phyloP scores from a whole-genome alignment of 2,888 invertebrate species.

The Stomorhina lunata region DNA sequence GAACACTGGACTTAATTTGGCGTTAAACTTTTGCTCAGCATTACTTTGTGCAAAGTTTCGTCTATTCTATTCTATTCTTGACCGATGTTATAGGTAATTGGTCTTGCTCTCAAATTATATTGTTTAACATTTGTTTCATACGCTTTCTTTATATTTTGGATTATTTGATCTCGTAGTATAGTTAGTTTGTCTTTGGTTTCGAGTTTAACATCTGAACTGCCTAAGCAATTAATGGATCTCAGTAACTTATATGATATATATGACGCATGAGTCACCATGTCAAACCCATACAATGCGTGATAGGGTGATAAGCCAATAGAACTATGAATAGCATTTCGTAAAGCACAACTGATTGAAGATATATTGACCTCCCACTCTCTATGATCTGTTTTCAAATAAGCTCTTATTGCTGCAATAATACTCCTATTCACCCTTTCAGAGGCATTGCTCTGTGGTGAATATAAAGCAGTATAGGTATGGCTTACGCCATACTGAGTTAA shows the following conservation, averaged over 20 bases:
- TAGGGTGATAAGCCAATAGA: background rate
- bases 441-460: slow-evolving; percentile 74
- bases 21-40: background rate
- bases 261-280: background rate
- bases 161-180: background rate
- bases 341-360: too few species aligned
- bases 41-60: too few species aligned
- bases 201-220: background rate
- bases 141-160: background rate
- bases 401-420: slow-evolving; percentile 69
- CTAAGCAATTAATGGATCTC: background rate
- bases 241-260: background rate
- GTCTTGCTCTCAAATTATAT: background rate
- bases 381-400: slow-evolving; percentile 52
- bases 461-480: slow-evolving; percentile 66
- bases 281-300: background rate
- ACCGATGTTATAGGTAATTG: background rate
- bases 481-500: slow-evolving; percentile 49
- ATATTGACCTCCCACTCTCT: slow-evolving; percentile 50
- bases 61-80: too few species aligned
- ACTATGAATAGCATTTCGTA: slow-evolving; percentile 18
- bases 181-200: background rate
- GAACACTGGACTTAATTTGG: background rate
- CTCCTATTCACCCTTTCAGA: slow-evolving; percentile 72
- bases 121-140: background rate